Evolutionary conservation across 1,140 invertebrate genomes (phyloP), one percentile per base, ranked within the genome.

Genomic region (Centruroides vittatus): DNA sequence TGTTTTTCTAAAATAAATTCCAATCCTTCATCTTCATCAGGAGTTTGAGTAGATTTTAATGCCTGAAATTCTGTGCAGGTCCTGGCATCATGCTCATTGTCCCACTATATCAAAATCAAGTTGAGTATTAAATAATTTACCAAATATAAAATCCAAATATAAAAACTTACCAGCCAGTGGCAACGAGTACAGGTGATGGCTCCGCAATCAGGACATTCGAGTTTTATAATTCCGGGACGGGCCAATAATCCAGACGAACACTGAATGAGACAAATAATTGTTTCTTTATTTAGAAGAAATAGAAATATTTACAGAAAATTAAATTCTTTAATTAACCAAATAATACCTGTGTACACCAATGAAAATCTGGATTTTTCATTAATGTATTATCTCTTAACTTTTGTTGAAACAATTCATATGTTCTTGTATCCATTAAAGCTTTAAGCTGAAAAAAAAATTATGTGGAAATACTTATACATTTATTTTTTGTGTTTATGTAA

Each of bases 331-430:
- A 55, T 58, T 5, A 2, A 53, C 23, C 72, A 68, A 23, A 23
- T 23, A 23, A 74, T 74, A 89, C 87, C 80, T 89, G 84, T 59
- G 84, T 83, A 75, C 93, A 98, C 93, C 93, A 97, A 69, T 89
- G 86, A 70, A 97, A 98, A 73, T 93, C 92, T 0, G 90, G 91
- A 76, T 95, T 91, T 74, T 90, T 86, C 76, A 92, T 86, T 9
- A 96, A 73, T 0, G 90, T 89, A 68, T 91, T 81, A 74, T 96
- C 93, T 55, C 87, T 73, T 35, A 90, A 74, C 76, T 96, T 96
- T 64, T 88, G 81, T 70, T 94, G 90, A 74, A 94, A 96, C 11
- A 96, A 76, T 71, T 94, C 89, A 70, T 93, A 88, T 3, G 89
- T 82, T 47, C 88, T 83, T 8, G 75, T 70, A 54, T 88, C 84